phyloP scores from a whole-genome alignment of 2,113 vertebrate species.

The Mugil cephalus region DNA sequence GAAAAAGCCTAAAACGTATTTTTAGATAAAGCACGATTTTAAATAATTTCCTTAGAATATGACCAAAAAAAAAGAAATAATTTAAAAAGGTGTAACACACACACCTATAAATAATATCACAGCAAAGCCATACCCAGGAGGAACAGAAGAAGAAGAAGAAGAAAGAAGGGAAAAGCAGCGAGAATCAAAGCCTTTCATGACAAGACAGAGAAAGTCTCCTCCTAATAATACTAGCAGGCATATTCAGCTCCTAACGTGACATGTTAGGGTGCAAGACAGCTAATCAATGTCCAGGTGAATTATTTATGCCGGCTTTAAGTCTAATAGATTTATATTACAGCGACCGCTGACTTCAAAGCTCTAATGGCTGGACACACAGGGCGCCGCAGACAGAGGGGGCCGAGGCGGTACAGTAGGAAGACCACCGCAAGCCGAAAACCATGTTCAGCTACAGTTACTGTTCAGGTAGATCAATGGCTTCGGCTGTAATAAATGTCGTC shows the following conservation, averaged over 20 bases:
- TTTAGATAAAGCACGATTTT: neutral
- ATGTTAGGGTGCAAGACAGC: slow-evolving; percentile 82
- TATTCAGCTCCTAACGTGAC: slow-evolving; percentile 69
- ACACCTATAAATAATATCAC: slow-evolving; percentile 40
- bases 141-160: slow-evolving; percentile 31
- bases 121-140: slow-evolving; percentile 9
- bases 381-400: slow-evolving; percentile 70
- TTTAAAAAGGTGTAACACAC: neutral
- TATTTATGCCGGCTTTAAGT: slow-evolving; percentile 86
- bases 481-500: slow-evolving; percentile 18
- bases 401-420: slow-evolving; percentile 56
- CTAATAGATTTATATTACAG: slow-evolving; percentile 87
- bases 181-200: slow-evolving; percentile 71
- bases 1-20: neutral
- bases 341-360: slow-evolving; percentile 82
- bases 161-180: slow-evolving; percentile 57
- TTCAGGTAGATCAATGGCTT: slow-evolving; percentile 43
- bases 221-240: slow-evolving; percentile 66
- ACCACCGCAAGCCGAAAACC: slow-evolving; percentile 48
- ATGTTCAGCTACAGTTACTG: neutral
- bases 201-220: slow-evolving; percentile 65
- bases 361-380: slow-evolving; percentile 79
- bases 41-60: slow-evolving; percentile 11
- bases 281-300: slow-evolving; percentile 87
- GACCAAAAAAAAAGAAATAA: neutral